Conservation (phyloP, 2,888 invertebrate species). For the Cephus rjabovi region DNA sequence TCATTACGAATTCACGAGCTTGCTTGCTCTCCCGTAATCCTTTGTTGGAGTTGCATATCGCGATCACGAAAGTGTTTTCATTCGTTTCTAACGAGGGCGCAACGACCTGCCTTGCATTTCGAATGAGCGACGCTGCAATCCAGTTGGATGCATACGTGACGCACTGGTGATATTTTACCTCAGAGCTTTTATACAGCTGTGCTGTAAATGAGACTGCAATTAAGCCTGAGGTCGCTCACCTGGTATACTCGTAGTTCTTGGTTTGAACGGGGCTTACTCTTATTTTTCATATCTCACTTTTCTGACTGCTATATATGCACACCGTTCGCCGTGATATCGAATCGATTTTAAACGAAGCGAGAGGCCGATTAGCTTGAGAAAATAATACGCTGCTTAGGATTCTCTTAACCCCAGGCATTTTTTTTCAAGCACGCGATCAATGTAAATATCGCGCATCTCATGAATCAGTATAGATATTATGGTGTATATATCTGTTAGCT, state of each 20-base stretch:
- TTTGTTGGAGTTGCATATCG: not conserved
- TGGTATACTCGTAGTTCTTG: not conserved
- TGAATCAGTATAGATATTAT: not conserved
- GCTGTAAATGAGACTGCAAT: not conserved
- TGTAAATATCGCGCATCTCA: not conserved
- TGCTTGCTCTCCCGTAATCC: not conserved
- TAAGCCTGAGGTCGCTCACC: not conserved
- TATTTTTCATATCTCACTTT: not conserved
- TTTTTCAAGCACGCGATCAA: not conserved
- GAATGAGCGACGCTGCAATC: not conserved
- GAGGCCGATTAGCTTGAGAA: not conserved
- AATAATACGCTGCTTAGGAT: not conserved
- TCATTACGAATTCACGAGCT: not conserved
- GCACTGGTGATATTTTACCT: not conserved
- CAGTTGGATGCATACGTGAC: not conserved
- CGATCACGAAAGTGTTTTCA: not conserved
- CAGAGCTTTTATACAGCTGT: not conserved
- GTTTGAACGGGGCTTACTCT: not conserved
- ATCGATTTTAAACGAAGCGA: not conserved
- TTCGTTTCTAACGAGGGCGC: not conserved
- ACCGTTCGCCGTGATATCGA: not conserved
- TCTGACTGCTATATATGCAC: not conserved
- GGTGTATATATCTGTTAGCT: not conserved
- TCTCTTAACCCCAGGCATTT: not conserved
- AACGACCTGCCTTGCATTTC: not conserved